Percentiles rank a stretch among this genome's conserved stretches.
These are phyloP conservation scores for Octomys mimax DNA, from an alignment of 2,797 vertebrate species.

Conservation along the genomic window DNA sequence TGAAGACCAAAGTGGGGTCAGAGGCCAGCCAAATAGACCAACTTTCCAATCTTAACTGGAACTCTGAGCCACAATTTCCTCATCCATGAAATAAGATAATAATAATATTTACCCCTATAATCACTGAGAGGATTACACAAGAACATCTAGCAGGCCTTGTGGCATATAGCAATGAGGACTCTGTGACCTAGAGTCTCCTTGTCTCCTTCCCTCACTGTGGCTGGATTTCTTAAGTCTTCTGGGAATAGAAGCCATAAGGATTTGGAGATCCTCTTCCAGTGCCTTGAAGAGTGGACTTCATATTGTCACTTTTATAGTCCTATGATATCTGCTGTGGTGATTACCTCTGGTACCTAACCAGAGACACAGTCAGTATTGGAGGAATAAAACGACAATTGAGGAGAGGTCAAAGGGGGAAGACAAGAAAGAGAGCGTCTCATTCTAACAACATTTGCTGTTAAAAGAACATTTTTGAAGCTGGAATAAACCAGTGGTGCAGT, in stretches of 20 bases:
- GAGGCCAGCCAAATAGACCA: conserved; percentile 6
- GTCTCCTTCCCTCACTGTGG: neutral
- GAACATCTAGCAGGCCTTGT: neutral
- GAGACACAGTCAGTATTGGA: neutral
- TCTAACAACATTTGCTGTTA: conserved; percentile 51
- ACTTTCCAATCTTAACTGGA: conserved; percentile 35
- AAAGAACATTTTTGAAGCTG: conserved; percentile 59
- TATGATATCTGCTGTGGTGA: neutral
- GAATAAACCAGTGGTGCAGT: conserved; percentile 63
- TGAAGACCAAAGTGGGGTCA: neutral
- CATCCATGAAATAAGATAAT: conserved; percentile 23
- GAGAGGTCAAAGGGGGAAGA: neutral
- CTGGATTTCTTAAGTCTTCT: conserved; percentile 55
- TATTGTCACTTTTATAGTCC: neutral
- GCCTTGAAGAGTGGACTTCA: conserved; percentile 13
- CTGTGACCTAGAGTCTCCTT: neutral
- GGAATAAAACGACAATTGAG: conserved; percentile 21
- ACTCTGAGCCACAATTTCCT: conserved; percentile 31
- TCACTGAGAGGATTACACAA: neutral
- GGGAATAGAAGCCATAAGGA: neutral
- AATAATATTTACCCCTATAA: neutral
- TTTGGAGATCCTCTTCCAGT: neutral
- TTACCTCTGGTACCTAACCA: neutral
- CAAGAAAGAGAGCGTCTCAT: conserved; percentile 56
- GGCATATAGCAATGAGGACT: neutral